phyloP scores from a whole-genome alignment of 2,888 invertebrate species.

The Polylopha cassiicola region DNA sequence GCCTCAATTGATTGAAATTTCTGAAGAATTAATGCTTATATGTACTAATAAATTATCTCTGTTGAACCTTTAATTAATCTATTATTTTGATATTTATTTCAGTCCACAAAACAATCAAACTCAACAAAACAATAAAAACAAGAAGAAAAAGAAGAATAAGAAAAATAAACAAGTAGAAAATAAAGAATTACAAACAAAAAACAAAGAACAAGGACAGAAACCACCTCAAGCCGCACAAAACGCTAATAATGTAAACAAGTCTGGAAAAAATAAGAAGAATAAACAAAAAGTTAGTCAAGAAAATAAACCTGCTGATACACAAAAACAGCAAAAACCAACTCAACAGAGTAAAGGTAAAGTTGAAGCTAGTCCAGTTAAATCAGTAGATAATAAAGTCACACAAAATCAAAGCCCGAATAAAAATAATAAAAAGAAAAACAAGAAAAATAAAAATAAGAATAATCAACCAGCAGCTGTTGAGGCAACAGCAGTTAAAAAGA shows the following conservation, averaged over 20 bases:
- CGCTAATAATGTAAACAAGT: constrained; percentile 4
- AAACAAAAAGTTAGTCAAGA: constrained; percentile 13
- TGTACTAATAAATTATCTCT: no score
- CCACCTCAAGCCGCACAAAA: constrained; percentile 16
- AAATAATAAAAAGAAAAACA: constrained; percentile 39
- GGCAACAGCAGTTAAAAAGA: constrained; percentile 21
- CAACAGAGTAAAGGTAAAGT: constrained; percentile 3
- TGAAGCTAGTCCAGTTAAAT: constrained; percentile 6
- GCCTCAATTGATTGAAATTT: no score
- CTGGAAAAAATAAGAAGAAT: constrained; percentile 11
- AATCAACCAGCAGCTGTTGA: constrained; percentile 13
- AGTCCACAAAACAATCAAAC: constrained; percentile 9
- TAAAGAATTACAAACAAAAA: constrained; percentile 12
- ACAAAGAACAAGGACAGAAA: constrained; percentile 19
- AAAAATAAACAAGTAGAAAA: constrained; percentile 19
- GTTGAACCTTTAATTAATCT: no score
- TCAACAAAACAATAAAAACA: constrained; percentile 33
- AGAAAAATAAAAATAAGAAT: constrained; percentile 30
- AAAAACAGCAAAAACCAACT: constrained; percentile 2
- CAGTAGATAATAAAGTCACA: not conserved
- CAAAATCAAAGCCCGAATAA: constrained; percentile 31
- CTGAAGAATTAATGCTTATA: no score
- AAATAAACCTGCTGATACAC: constrained; percentile 4
- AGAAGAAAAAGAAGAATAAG: constrained; percentile 30
- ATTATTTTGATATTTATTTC: not conserved